These are phyloP conservation scores for Drosophila seguyi DNA, from an alignment of 1,140 invertebrate species.

Conservation along the genomic window DNA sequence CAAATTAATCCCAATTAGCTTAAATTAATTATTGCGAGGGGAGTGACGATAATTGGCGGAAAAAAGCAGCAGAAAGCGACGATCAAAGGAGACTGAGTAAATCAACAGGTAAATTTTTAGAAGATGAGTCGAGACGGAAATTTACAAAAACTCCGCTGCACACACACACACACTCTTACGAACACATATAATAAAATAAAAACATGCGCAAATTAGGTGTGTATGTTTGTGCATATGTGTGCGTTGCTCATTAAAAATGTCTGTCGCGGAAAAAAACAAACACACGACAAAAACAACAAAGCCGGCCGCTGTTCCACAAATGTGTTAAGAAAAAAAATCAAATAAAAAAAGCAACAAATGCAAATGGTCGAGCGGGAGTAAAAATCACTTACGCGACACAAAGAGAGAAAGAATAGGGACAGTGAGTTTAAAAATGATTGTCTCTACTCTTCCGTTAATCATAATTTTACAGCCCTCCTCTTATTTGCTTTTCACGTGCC, in stretches of 20 bases:
- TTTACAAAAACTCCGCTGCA: constrained; percentile 27
- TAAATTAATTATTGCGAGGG: constrained; percentile 1
- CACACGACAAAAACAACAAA: constrained; percentile 28
- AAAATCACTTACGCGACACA: background rate
- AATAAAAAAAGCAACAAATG: constrained; percentile 14
- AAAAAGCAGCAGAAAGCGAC: constrained; percentile 6
- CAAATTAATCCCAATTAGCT: constrained; percentile 24
- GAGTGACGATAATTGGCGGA: background rate
- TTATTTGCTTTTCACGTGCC: constrained; percentile 21
- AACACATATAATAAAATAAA: constrained; percentile 16
- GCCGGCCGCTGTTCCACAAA: constrained; percentile 32
- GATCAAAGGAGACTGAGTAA: constrained; percentile 8
- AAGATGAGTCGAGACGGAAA: constrained; percentile 40
- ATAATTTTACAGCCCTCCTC: constrained; percentile 32
- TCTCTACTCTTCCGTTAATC: constrained; percentile 28
- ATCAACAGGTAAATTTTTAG: constrained; percentile 52
- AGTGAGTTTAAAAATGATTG: constrained; percentile 3
- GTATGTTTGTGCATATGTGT: constrained; percentile 10
- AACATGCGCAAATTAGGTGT: constrained; percentile 45
- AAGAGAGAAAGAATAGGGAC: constrained; percentile 6
- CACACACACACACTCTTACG: constrained; percentile 5
- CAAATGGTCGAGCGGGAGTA: constrained; percentile 24
- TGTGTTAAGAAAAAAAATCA: constrained; percentile 6
- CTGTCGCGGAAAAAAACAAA: constrained; percentile 57
- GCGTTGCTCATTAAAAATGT: constrained; percentile 73